Evolutionary conservation across 2,113 vertebrate genomes (phyloP).

Genomic region (Ammodytes dubius): DNA sequence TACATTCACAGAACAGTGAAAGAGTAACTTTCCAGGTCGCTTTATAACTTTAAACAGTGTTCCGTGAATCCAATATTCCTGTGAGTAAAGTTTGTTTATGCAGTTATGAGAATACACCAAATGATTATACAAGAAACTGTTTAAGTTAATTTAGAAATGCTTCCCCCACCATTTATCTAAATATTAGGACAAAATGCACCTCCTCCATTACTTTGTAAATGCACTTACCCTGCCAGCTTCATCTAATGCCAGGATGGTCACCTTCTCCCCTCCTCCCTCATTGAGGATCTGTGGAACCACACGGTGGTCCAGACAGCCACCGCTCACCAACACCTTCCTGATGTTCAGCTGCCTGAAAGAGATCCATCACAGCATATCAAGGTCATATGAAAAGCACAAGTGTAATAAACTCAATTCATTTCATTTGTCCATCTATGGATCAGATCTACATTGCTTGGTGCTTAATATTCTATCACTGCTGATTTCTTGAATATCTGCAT

Average conservation of each 20-base stretch:
- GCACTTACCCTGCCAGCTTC: conserved; percentile 93
- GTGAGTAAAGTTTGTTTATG: too few relatives aligned
- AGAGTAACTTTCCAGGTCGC: not conserved
- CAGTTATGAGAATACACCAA: too few relatives aligned
- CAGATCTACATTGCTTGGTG: not conserved
- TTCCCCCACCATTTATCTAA: not conserved
- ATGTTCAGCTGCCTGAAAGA: conserved; percentile 92
- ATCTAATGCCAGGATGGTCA: conserved; percentile 91
- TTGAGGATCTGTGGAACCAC: conserved; percentile 90
- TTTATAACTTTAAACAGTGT: too few relatives aligned
- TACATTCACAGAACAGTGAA: not conserved
- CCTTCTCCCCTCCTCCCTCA: conserved; percentile 91
- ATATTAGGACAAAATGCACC: not conserved
- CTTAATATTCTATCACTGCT: not conserved
- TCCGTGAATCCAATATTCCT: too few relatives aligned
- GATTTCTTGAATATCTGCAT: not conserved
- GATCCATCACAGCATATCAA: conserved; percentile 5
- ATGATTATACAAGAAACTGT: too few relatives aligned
- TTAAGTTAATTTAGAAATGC: not conserved
- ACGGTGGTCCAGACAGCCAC: conserved; percentile 93
- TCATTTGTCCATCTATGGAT: not conserved
- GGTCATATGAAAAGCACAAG: not conserved
- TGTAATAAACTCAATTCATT: not conserved
- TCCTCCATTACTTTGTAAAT: not conserved
- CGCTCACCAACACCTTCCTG: conserved; percentile 94